Base-by-base conservation (phyloP, 53 echinoderm and acorn worm species). In the Paracentrotus lividus region DNA sequence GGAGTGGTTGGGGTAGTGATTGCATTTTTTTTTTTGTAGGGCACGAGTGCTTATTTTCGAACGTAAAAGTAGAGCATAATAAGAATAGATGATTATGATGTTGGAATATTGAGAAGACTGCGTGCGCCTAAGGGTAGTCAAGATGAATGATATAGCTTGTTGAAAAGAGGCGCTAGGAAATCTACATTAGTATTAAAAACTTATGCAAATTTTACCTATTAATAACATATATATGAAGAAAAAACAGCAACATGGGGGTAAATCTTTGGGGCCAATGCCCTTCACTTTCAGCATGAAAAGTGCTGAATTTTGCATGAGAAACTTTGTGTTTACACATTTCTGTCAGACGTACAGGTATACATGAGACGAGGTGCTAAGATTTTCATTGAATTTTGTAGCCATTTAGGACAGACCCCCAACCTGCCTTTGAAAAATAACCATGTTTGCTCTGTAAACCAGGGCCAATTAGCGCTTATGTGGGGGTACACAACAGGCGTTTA, bases 401-500 rank as follows among this genome's bases (percentile, higher is more conserved):
- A 76, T 76, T 76, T 51, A 51, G 12, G 12, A 42, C 16, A 40
- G 76, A 76, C 76, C 45, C 44, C 24, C 81, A 47, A n/a, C 27
- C 12, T 8, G 27, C 47, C 27, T 40, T 81, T 47, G n/a, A n/a
- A 44, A 81, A 81, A 45, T 81, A 26, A 23, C 81, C 26, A 26
- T 81, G 27, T 81, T 81, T 81, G 47, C 81, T n/a, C 6, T 47
- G 47, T 81, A 81, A 81, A 81, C 47, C 47, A 81, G 26, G 8
- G 4, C 10, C 81, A 81, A 81, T 81, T 81, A 81, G 81, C 47
- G 47, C 81, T 81, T 45, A 9, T 26, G 47, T 81, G 81, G 24
- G 81, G n/a, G 47, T 81, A 81, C 81, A 44, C 26, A 81, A 9
- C 44, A 47, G 81, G 47, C 44, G 47, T 81, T 81, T 81, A 81